Percentiles rank a stretch among this genome's conserved stretches.
Conservation (phyloP, 2,888 invertebrate species). For the Graphium colonna region DNA sequence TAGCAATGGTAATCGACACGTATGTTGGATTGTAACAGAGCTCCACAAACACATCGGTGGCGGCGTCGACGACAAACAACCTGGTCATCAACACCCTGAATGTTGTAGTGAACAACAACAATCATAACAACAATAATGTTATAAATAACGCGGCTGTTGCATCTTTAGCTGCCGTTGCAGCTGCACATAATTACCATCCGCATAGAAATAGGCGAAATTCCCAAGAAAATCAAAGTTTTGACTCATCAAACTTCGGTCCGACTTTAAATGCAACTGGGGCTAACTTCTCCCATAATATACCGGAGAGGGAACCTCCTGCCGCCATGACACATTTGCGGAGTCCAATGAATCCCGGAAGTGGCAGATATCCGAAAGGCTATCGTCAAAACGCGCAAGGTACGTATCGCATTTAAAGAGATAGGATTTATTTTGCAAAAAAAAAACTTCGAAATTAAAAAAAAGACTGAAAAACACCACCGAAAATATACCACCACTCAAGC, state of each 20-base stretch:
- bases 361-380: slow-evolving; percentile 69
- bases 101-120: slow-evolving; percentile 77
- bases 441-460: slow-evolving; percentile 7
- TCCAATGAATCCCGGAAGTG: slow-evolving; percentile 67
- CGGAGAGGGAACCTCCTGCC: slow-evolving; percentile 65
- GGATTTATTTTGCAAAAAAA: slow-evolving; percentile 44
- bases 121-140: slow-evolving; percentile 76
- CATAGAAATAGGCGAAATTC: slow-evolving; percentile 70
- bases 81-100: slow-evolving; percentile 74
- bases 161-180: slow-evolving; percentile 71
- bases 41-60: slow-evolving; percentile 67
- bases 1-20: not conserved
- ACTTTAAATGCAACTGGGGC: slow-evolving; percentile 67
- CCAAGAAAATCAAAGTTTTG: slow-evolving; percentile 68
- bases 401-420: slow-evolving; percentile 55
- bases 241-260: slow-evolving; percentile 65
- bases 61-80: slow-evolving; percentile 76
- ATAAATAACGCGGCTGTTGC: slow-evolving; percentile 76
- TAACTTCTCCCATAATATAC: slow-evolving; percentile 62
- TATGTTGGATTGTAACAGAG: slow-evolving; percentile 48
- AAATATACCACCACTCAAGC: slow-evolving; percentile 59
- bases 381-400: slow-evolving; percentile 76
- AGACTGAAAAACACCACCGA: slow-evolving; percentile 53
- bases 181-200: slow-evolving; percentile 71
- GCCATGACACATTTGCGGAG: slow-evolving; percentile 74